These are phyloP conservation scores for Myotis vivesi DNA, from an alignment of 2,797 vertebrate species.

Conservation along the genomic window DNA sequence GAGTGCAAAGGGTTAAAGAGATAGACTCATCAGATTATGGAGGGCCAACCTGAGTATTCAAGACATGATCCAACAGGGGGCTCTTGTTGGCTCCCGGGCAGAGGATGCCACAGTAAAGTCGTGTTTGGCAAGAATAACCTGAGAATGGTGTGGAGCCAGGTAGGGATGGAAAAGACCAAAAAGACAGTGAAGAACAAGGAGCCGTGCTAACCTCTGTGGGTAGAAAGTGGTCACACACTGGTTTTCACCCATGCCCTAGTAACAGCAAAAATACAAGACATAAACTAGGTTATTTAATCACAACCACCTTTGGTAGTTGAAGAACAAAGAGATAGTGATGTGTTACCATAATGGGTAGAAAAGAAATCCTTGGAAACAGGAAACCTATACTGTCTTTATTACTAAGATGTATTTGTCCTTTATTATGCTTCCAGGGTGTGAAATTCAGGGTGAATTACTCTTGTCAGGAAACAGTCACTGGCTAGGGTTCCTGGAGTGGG, in stretches of 20 bases:
- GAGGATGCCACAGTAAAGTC: not conserved
- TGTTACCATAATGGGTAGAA: constrained; percentile 7
- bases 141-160: not conserved
- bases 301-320: not conserved
- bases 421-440: not conserved
- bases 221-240: not conserved
- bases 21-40: not conserved
- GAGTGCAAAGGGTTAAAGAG: no score
- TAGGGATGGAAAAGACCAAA: not conserved
- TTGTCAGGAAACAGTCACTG: not conserved
- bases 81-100: not conserved
- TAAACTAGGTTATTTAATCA: not conserved
- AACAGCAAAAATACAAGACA: not conserved
- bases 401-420: not conserved
- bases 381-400: not conserved
- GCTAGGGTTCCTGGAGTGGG: not conserved
- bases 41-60: not conserved
- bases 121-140: not conserved
- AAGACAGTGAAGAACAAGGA: not conserved
- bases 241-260: not conserved
- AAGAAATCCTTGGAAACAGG: not conserved
- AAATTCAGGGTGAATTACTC: constrained; percentile 15
- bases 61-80: not conserved
- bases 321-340: constrained; percentile 10
- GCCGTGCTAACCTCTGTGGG: not conserved